A percentile compares a stretch with the other conserved stretches of the same genome.
Conservation (phyloP, 2,797 vertebrate genomes). For the Chrysocyon brachyurus region DNA sequence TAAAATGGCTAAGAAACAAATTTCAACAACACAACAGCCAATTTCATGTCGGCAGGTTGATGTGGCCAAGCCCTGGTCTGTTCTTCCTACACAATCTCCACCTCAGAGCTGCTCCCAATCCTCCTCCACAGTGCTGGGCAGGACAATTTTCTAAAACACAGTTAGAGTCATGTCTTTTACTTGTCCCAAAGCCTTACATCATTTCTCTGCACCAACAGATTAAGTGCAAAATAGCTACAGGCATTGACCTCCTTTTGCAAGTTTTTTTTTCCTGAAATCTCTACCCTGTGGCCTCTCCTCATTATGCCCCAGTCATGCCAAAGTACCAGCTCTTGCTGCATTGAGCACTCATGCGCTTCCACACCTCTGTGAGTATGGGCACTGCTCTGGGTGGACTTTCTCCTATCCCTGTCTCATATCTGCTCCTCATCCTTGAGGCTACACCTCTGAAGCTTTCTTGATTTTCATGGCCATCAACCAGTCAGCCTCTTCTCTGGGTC, state of each 20-base stretch:
- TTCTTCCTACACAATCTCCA: neutral
- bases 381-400: neutral
- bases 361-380: neutral
- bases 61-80: neutral
- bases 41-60: neutral
- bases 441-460: neutral
- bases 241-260: neutral
- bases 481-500: neutral
- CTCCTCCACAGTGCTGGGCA: neutral
- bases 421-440: neutral
- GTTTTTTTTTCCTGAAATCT: conserved; percentile 2
- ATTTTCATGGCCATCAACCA: neutral
- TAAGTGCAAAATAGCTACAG: neutral
- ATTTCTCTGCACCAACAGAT: neutral
- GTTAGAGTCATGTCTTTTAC: neutral
- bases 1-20: conserved; percentile 31
- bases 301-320: too few relatives aligned
- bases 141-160: neutral
- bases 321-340: neutral
- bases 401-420: neutral
- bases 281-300: neutral
- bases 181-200: neutral
- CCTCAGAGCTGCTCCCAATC: neutral
- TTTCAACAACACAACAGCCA: neutral
- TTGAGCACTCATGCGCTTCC: accelerated